These are phyloP conservation scores for Microtus montanus DNA, from an alignment of 2,113 vertebrate species.

Conservation along the genomic window DNA sequence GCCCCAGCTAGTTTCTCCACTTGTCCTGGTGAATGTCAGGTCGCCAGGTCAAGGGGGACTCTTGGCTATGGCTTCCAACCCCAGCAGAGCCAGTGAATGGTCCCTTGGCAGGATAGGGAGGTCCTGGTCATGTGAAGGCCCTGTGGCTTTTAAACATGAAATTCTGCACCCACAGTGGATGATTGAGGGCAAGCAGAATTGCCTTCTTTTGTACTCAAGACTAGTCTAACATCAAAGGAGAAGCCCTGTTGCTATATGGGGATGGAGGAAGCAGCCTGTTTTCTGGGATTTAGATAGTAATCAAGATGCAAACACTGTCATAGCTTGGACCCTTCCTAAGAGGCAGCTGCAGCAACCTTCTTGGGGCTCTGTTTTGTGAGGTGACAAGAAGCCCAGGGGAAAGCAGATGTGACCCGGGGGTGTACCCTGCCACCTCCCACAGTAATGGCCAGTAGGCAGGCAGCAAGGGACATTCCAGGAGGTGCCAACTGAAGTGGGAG, in stretches of 20 bases:
- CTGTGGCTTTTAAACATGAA: not conserved
- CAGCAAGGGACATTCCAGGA: not conserved
- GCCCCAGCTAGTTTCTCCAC: not conserved
- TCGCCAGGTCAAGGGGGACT: not conserved
- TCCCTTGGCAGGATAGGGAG: not conserved
- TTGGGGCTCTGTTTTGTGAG: not conserved
- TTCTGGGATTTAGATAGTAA: conserved; percentile 2
- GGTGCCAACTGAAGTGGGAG: not conserved
- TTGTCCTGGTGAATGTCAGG: not conserved
- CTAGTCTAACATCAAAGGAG: not conserved
- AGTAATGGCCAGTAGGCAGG: not conserved
- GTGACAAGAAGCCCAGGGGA: not conserved
- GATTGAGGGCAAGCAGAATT: not conserved
- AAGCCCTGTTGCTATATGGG: rapidly evolving
- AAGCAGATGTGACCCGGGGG: not conserved
- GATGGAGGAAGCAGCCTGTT: not conserved
- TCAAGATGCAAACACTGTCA: conserved; percentile 34
- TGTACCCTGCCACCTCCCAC: not conserved
- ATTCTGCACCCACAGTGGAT: not conserved
- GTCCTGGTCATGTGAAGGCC: not conserved
- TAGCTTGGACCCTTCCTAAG: not conserved
- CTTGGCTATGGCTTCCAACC: not conserved
- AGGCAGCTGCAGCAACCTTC: not conserved
- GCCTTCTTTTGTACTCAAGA: not conserved
- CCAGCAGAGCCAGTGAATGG: too few species aligned